Conservation (phyloP, 2,888 invertebrate species). For the Acronicta alni region DNA sequence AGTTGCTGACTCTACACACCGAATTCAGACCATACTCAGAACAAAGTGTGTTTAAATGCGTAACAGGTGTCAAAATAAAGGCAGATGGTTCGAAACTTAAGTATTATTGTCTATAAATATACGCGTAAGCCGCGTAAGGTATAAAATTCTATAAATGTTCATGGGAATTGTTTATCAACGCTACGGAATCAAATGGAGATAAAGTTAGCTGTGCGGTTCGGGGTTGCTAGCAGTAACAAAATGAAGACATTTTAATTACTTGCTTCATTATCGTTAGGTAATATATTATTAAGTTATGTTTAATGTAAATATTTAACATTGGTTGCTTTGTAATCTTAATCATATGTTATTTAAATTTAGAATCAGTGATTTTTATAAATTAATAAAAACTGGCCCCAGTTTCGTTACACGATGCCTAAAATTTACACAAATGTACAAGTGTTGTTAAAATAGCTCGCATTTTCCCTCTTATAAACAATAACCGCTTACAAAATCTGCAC, state of each 20-base stretch:
- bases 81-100: conserved; percentile 53
- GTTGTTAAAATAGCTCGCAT: conserved; percentile 9
- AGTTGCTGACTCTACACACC: neutral
- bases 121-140: neutral
- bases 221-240: conserved; percentile 11
- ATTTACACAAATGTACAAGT: conserved; percentile 12
- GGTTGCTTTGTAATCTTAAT: neutral
- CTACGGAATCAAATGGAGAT: conserved; percentile 13
- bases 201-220: conserved; percentile 15
- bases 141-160: conserved; percentile 14
- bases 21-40: conserved; percentile 3
- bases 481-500: conserved; percentile 39
- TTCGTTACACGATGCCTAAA: neutral
- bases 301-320: too few species aligned
- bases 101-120: conserved; percentile 33
- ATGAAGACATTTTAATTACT: neutral
- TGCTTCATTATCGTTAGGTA: neutral
- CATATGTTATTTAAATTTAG: too few species aligned
- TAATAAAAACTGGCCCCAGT: neutral
- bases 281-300: neutral
- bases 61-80: conserved; percentile 73
- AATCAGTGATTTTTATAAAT: too few species aligned
- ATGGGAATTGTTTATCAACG: conserved; percentile 10
- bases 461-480: conserved; percentile 34
- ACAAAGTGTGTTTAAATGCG: conserved; percentile 55